phyloP scores from a whole-genome alignment of 2,797 vertebrate genomes.

The Argentina silus region DNA sequence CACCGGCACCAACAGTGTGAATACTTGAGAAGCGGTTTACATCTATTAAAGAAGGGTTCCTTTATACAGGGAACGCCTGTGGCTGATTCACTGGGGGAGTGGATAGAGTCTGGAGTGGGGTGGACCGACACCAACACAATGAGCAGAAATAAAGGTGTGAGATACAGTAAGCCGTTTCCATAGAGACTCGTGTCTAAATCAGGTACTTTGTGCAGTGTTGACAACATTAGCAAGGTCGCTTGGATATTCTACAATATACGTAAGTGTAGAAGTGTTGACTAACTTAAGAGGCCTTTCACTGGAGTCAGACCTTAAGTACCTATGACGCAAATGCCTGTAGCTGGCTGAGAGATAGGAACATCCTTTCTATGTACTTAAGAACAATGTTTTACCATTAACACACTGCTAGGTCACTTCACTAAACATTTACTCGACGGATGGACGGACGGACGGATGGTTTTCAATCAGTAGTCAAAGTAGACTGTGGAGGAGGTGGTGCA shows the following conservation, averaged over 20 bases:
- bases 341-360: constrained; percentile 43
- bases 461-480: constrained; percentile 42
- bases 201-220: not conserved
- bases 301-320: constrained; percentile 32
- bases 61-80: not conserved
- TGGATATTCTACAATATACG: not conserved
- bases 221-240: not conserved
- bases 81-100: not conserved
- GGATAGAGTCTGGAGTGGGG: not conserved
- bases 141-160: not conserved
- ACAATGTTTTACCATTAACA: constrained; percentile 47
- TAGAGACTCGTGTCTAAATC: not conserved
- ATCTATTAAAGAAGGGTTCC: too few relatives aligned
- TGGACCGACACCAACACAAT: not conserved
- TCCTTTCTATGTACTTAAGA: constrained; percentile 17
- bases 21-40: too few relatives aligned
- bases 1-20: too few relatives aligned
- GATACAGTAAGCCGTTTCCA: not conserved
- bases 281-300: constrained; percentile 35
- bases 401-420: constrained; percentile 32
- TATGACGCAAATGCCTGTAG: constrained; percentile 30
- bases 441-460: constrained; percentile 12
- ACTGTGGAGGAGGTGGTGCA: not conserved
- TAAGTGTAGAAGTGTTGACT: not conserved
- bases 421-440: constrained; percentile 52